Evolutionary conservation across 37 sponge, comb jelly and placozoan genomes (phyloP), one percentile per base, ranked within the genome.

Genomic region (Lycopodina hypogea): DNA sequence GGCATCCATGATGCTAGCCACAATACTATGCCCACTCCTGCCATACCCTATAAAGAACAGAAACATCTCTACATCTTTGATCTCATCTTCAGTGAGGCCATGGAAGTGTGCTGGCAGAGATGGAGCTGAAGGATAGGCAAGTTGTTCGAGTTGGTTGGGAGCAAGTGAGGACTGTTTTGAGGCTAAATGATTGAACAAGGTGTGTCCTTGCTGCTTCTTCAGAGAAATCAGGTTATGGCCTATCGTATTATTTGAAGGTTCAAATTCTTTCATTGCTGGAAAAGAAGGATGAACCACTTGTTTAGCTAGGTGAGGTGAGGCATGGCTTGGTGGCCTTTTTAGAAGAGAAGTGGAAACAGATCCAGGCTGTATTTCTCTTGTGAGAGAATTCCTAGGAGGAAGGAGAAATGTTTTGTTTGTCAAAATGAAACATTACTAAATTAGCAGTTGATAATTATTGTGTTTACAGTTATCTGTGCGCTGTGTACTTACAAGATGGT

Each of bases 1-100:
- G n/a, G 88, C 88, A 51, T 87, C 88, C 64, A 87, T 45, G 23
- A 87, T 41, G 42, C 82, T 75, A 19, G 77, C 88, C 17, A 87
- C 64, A 18, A 87, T 76, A 45, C 88, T 87, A 66, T 87, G 88
- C 0, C 88, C 78, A 75, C 88, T 87, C 39, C 88, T 51, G 18
- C 73, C 82, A 36, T 81, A 81, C 1, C 88, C 88, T 29, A 87
- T 28, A 60, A 87, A 87, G 53, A 87, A 75, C 6, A 87, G 35
- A 35, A 87, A 87, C n/a, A 32, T 76, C 53, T 87, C 60, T 26
- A 87, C 67, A 22, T 36, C 17, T 12, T 87, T 36, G 34, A 76
- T 69, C 4, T 40, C 61, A 0, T 41, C 64, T 36, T 24, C 0
- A 3, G 77, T 28, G 50, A 77, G 77, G 24, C 41, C 1, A 17